Evolutionary conservation across 2,888 invertebrate species (phyloP), one percentile per base, ranked within the genome.

Genomic region (Plagiodera versicolora): DNA sequence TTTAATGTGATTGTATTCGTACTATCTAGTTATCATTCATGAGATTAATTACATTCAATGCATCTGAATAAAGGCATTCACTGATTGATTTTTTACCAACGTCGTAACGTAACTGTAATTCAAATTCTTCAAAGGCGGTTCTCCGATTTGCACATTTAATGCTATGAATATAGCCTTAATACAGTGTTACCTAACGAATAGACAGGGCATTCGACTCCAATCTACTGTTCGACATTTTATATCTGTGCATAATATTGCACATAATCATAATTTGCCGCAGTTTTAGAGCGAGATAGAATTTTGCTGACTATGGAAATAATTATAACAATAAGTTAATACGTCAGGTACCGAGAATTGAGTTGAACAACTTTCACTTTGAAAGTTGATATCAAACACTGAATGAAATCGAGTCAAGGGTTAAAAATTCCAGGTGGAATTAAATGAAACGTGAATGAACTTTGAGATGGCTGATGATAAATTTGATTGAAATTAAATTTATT

Each of bases 281-380:
- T 10, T 32, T 10, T 32, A 32, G 8, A 32, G 32, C 32, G 11
- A 32, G 11, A 32, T 32, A 49, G 24, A n/a, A 19, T 11, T n/a
- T 24, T 48, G 16, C 18, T 20, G 11, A 51, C 17, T 51, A 0
- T 51, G 17, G 10, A 11, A 51, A 50, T 32, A 32, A 58, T 62
- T 51, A 50, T 45, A 45, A 32, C 32, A 53, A 51, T 32, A 32
- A 51, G 17, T 35, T 18, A 51, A 51, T 51, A 32, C 35, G 32
- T 11, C 32, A 51, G 8, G 51, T 24, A 17, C 35, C 18, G 5
- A 18, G 17, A 16, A 35, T 18, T 51, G 11, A n/a, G 11, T n/a
- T 20, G 39, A 39, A 24, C 52, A 52, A 28, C 52, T 52, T 52
- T 52, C 52, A 39, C 52, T 52, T 52, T 52, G 52, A 39, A 52